Evolutionary conservation across 2,113 vertebrate genomes (phyloP), one percentile per base, ranked within the genome.

Genomic region (Salvelinus fontinalis): DNA sequence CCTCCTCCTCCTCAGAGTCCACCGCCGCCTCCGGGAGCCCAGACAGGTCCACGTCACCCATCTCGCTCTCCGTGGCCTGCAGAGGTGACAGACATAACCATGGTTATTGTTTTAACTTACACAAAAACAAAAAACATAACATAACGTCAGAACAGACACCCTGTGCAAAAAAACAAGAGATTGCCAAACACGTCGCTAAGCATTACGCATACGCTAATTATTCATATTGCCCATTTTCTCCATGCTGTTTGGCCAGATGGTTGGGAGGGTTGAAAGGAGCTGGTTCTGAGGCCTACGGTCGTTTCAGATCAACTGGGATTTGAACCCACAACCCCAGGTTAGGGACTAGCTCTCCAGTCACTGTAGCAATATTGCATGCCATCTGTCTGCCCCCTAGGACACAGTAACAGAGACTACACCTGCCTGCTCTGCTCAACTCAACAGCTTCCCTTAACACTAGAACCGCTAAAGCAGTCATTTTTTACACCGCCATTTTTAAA

Each of bases 1-100:
- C 97, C 16, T 99, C 97, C 67, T 99, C 97, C 90, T 99, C 97
- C 83, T 99, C 97, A 39, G 97, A 97, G 93, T 99, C 97, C 72
- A 99, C 97, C 14, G 96, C 92, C 59, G 97, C 96, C 91, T 99
- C 97, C 0, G 97, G 96, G 62, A 99, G 97, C 26, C 97, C 97
- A 0, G 97, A 97, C 82, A 99, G 94, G 92, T 99, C 97, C 74
- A 99, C 95, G 73, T 99, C 97, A 83, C 97, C 97, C 86, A 97
- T 92, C 80, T 99, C 97, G 79, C 97, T 98, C 90, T 99, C 97
- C 3, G 97, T 98, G 84, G 97, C 97, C 97, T 99, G 85, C 1
- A 85, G 70, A 75, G 39, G 9, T 84, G 4, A 64, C 3, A 44
- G 39, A 44, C 39, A 44, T 44, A 12, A 44, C 9, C 39, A 11